A percentile compares a stretch with the other conserved stretches of the same genome.
phyloP scores from a whole-genome alignment of 2,113 vertebrate genomes.

The Todiramphus chloris region DNA sequence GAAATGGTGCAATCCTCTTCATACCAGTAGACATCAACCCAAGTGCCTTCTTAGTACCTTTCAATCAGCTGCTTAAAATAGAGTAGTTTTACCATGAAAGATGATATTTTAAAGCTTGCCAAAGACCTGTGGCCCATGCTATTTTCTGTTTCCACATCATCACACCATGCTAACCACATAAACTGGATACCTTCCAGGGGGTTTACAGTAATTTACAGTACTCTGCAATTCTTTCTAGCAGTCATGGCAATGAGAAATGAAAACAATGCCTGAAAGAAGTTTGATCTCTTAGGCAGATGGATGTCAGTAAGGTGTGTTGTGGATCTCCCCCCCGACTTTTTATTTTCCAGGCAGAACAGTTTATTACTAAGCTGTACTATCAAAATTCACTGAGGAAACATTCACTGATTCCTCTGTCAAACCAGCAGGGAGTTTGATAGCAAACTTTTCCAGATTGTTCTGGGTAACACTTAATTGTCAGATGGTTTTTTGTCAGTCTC shows the following conservation, averaged over 20 bases:
- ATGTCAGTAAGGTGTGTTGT: not conserved
- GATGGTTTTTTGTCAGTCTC: not conserved
- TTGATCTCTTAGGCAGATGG: not conserved
- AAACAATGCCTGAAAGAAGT: not conserved
- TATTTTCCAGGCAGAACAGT: not conserved
- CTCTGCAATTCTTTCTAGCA: not conserved
- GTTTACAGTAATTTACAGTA: not conserved
- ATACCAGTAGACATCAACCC: not conserved
- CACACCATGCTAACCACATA: not conserved
- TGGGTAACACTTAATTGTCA: not conserved
- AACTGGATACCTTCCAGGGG: not conserved
- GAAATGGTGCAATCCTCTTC: not conserved
- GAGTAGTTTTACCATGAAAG: constrained; percentile 17
- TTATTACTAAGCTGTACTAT: not conserved
- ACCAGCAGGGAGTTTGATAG: not conserved
- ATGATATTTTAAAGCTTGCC: not conserved
- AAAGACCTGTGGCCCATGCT: not conserved
- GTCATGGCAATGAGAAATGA: not conserved
- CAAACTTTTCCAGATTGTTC: not conserved
- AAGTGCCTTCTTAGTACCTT: not conserved
- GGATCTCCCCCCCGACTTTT: no score
- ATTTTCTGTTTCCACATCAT: constrained; percentile 28
- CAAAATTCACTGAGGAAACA: not conserved
- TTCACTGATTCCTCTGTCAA: not conserved
- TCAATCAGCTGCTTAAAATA: not conserved